Evolutionary conservation across 2,888 invertebrate genomes (phyloP).

Genomic region (Conus canariensis): DNA sequence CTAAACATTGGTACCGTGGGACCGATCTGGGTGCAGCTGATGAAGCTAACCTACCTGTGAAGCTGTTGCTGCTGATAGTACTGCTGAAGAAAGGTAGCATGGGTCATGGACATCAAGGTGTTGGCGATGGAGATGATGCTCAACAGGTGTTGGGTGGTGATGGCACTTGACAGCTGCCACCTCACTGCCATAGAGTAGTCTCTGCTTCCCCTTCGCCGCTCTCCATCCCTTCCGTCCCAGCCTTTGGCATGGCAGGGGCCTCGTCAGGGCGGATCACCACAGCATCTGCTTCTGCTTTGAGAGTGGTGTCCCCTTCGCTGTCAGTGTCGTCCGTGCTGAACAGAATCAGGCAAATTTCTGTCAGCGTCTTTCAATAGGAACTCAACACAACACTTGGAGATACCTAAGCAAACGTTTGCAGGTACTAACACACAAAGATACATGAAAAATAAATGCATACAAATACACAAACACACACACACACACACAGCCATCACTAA

Average conservation of each 20-base stretch:
- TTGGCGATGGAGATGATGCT: constrained; percentile 96
- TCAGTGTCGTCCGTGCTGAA: constrained; percentile 34
- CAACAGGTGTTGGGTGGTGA: constrained; percentile 97
- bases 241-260: not conserved
- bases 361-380: too few relatives aligned
- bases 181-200: constrained; percentile 87
- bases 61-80: not conserved
- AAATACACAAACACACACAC: too few relatives aligned
- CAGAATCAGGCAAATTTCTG: not conserved
- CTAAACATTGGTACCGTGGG: too few relatives aligned
- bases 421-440: too few relatives aligned
- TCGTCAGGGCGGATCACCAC: not conserved
- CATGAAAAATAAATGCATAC: too few relatives aligned
- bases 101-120: constrained; percentile 97
- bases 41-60: not conserved
- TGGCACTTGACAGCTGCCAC: constrained; percentile 96
- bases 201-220: constrained; percentile 28
- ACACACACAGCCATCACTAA: too few relatives aligned
- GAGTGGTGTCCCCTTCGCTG: constrained; percentile 35
- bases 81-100: constrained; percentile 87
- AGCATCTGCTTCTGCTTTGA: not conserved
- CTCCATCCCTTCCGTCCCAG: not conserved
- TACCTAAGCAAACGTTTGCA: too few relatives aligned
- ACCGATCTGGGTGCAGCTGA: too few relatives aligned
- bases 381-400: too few relatives aligned